Conservation (phyloP, 2,113 vertebrate genomes). For the Halichoeres trimaculatus region DNA sequence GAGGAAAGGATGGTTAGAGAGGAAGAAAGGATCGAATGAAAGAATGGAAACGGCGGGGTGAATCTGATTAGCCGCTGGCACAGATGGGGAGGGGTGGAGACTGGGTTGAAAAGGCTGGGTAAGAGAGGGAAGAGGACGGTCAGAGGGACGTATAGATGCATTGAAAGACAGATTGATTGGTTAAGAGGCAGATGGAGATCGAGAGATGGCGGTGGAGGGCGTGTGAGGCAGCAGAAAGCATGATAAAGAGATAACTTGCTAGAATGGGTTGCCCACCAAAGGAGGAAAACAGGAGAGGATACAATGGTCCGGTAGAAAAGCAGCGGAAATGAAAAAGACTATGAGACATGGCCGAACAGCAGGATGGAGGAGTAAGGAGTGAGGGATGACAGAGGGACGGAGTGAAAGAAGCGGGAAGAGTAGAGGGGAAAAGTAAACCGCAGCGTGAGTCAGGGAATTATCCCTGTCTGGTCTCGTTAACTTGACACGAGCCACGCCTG, state of each 20-base stretch:
- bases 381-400: slow-evolving; percentile 58
- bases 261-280: slow-evolving; percentile 33
- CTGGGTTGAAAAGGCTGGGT: slow-evolving; percentile 32
- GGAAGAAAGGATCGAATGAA: slow-evolving; percentile 42
- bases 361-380: slow-evolving; percentile 53
- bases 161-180: slow-evolving; percentile 38
- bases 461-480: slow-evolving; percentile 72
- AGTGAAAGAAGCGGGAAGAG: slow-evolving; percentile 43
- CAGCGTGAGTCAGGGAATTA: slow-evolving; percentile 77
- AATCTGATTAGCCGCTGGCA: slow-evolving; percentile 52
- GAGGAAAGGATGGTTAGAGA: slow-evolving; percentile 40
- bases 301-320: slow-evolving; percentile 57
- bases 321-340: slow-evolving; percentile 49
- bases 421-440: slow-evolving; percentile 66
- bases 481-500: slow-evolving; percentile 71
- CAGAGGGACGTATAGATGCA: slow-evolving; percentile 20
- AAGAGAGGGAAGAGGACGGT: slow-evolving; percentile 21
- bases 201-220: slow-evolving; percentile 30
- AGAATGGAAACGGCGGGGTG: slow-evolving; percentile 52
- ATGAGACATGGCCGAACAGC: slow-evolving; percentile 51
- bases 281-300: slow-evolving; percentile 30
- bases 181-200: slow-evolving; percentile 19
- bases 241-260: slow-evolving; percentile 48
- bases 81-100: slow-evolving; percentile 50
- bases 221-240: slow-evolving; percentile 23